phyloP scores from a whole-genome alignment of 2,113 vertebrate genomes.

The Tachysurus vachellii region DNA sequence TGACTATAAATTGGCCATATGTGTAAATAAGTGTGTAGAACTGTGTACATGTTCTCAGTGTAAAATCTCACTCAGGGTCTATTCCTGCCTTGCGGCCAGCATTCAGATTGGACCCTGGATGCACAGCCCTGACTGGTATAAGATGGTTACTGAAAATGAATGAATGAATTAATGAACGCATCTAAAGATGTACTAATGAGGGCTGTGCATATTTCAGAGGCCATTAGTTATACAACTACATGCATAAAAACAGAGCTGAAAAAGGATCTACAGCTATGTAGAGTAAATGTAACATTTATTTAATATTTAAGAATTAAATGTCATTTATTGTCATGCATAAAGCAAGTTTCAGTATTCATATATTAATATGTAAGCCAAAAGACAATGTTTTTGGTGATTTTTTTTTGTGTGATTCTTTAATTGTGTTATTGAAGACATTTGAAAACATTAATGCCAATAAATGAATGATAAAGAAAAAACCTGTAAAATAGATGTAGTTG shows the following conservation, averaged over 20 bases:
- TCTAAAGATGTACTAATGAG: not conserved
- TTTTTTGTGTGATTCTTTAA: too few relatives aligned
- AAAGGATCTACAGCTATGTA: not conserved
- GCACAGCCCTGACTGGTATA: not conserved
- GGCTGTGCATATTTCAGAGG: not conserved
- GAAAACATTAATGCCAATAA: not conserved
- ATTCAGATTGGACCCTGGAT: not conserved
- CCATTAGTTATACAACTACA: not conserved
- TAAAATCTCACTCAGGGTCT: not conserved
- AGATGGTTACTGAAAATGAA: not conserved
- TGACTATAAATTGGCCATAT: too few relatives aligned
- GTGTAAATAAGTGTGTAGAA: not conserved
- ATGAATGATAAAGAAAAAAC: not conserved
- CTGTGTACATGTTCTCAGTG: not conserved
- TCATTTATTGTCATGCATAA: not conserved
- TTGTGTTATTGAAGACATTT: not conserved
- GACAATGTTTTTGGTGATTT: not conserved
- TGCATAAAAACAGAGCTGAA: conserved; percentile 5
- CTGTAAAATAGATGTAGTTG: not conserved
- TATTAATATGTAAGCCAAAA: not conserved
- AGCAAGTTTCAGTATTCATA: not conserved
- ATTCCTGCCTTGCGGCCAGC: too few relatives aligned
- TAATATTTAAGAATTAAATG: not conserved
- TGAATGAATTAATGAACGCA: not conserved
- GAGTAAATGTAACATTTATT: not conserved